phyloP scores from a whole-genome alignment of 2,113 vertebrate genomes.

The Oncorhynchus keta region DNA sequence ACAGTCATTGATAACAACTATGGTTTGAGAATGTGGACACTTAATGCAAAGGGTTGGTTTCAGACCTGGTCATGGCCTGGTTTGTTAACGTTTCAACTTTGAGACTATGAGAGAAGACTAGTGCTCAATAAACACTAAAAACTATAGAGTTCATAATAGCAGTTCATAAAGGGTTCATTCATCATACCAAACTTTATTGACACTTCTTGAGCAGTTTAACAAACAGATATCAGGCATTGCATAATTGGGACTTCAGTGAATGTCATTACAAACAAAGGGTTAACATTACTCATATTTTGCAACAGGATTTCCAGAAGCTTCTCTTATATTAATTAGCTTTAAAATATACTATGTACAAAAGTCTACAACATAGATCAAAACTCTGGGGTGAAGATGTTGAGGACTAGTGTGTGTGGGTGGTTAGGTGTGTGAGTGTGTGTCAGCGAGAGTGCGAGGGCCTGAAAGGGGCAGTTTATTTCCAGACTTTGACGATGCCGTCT shows the following conservation, averaged over 20 bases:
- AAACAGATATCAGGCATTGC: not conserved
- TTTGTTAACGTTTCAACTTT: too few relatives aligned
- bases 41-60: too few relatives aligned
- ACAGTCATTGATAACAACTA: too few relatives aligned
- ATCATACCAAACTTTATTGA: not conserved
- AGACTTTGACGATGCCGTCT: constrained; percentile 97
- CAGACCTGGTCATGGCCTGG: too few relatives aligned
- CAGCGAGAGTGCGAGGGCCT: not conserved
- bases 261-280: not conserved
- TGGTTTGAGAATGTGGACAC: too few relatives aligned
- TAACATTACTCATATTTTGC: constrained; percentile 7
- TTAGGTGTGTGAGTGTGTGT: constrained; percentile 4
- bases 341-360: constrained; percentile 30
- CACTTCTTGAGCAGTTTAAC: not conserved
- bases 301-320: constrained; percentile 12
- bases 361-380: not conserved
- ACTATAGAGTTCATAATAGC: not conserved
- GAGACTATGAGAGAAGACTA: too few relatives aligned
- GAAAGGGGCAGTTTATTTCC: constrained; percentile 78
- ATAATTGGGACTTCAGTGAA: not conserved
- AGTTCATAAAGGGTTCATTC: not conserved
- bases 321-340: constrained; percentile 28
- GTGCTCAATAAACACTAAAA: too few relatives aligned
- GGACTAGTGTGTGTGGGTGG: not conserved
- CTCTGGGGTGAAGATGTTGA: not conserved